Conservation (phyloP, 2,113 vertebrate species). For the Pavo muticus region DNA sequence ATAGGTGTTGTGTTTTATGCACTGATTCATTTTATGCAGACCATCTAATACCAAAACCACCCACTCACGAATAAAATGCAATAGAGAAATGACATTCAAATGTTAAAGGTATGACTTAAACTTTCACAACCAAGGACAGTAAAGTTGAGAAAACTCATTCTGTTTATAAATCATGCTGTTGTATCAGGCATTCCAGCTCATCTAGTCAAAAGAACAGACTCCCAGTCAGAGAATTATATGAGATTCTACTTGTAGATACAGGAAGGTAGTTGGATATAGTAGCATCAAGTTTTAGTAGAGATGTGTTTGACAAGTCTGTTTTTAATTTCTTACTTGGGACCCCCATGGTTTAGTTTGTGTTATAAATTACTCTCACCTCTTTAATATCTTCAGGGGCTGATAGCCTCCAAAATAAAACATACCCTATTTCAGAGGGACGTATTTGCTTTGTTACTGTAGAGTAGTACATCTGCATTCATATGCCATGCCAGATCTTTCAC, state of each 20-base stretch:
- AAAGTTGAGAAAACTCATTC: not conserved
- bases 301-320: not conserved
- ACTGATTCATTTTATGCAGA: conserved; percentile 26
- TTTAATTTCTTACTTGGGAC: not conserved
- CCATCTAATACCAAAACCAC: not conserved
- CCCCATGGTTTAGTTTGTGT: not conserved
- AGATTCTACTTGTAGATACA: not conserved
- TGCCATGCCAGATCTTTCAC: not conserved
- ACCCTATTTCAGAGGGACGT: not conserved
- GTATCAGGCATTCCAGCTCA: not conserved
- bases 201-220: not conserved
- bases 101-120: conserved; percentile 4
- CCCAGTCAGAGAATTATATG: not conserved
- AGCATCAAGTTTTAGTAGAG: not conserved
- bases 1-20: conserved; percentile 43
- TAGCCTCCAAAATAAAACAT: not conserved
- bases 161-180: not conserved
- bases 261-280: not conserved
- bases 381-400: not conserved
- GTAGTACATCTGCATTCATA: not conserved
- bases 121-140: not conserved
- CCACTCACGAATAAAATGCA: not conserved
- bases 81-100: conserved; percentile 1
- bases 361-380: not conserved
- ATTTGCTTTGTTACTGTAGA: not conserved